Evolutionary conservation across 2,113 vertebrate genomes (phyloP), one percentile per base, ranked within the genome.

Genomic region (Mirounga angustirostris): DNA sequence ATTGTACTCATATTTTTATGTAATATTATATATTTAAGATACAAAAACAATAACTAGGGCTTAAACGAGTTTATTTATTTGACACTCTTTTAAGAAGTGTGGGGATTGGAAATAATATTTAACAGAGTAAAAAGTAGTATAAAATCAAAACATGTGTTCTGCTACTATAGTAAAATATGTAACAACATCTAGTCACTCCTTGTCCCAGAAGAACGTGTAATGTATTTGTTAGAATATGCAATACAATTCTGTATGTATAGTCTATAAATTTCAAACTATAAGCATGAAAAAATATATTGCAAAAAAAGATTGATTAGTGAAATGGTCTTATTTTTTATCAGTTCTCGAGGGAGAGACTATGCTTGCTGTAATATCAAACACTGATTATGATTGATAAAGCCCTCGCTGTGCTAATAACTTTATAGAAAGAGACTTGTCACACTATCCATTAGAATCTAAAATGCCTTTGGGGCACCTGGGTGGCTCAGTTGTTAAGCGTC

Each of bases 281-380:
- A 63, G 14, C 18, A 59, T 90, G n/a, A 71, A 52, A 71, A 95
- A 97, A 73, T 40, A 85, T 50, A 54, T 50, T 69, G 28, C 9
- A 76, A 78, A 13, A 52, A 86, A 96, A 18, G 18, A 89, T 91
- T 95, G 91, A 86, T 97, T 97, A 67, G 9, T 63, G 46, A 96
- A 95, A 90, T 56, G 14, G 28, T 65, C n/a, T 94, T 88, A 36
- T 86, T 74, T 82, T 96, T 58, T n/a, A 78, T 67, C 18, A 24
- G 8, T 88, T 92, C 14, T 88, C 93, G 85, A 85, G 63, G 69
- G 9, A 94, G 4, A 94, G 22, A 79, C 46, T 74, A 67, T 3
- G 0, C 15, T 89, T 91, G 15, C 52, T 21, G 14, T 85, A 74
- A 90, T 90, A 67, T 80, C 78, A 91, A 46, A 91, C 26, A 61